Conservation (phyloP, 2,797 vertebrate genomes). For the Vultur gryphus region DNA sequence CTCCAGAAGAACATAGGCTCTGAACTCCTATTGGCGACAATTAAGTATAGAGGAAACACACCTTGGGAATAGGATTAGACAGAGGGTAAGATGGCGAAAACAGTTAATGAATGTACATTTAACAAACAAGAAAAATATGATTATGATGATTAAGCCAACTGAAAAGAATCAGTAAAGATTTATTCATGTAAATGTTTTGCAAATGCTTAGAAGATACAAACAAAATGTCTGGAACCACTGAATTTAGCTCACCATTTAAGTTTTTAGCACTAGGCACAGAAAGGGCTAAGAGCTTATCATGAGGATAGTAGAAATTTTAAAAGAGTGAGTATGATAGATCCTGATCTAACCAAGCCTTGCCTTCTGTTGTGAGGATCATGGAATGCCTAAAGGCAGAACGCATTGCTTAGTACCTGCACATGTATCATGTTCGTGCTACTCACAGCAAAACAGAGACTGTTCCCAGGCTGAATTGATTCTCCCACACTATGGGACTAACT, state of each 20-base stretch:
- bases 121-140: not conserved
- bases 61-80: not conserved
- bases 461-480: not conserved
- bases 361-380: not conserved
- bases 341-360: not conserved
- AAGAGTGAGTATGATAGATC: not conserved
- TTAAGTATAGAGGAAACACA: not conserved
- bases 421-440: rapidly evolving
- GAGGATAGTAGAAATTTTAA: not conserved
- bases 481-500: not conserved
- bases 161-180: not conserved
- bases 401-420: not conserved
- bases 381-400: not conserved
- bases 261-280: not conserved
- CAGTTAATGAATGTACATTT: not conserved
- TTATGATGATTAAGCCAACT: not conserved
- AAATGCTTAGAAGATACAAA: not conserved
- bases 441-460: not conserved
- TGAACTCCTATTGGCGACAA: not conserved
- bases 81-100: not conserved
- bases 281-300: not conserved
- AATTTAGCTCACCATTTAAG: not conserved
- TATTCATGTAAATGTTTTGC: not conserved
- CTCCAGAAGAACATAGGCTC: not conserved
- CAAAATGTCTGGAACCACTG: not conserved